Evolutionary conservation across 2,888 invertebrate genomes (phyloP).

Genomic region (Agriopis aurantiaria): DNA sequence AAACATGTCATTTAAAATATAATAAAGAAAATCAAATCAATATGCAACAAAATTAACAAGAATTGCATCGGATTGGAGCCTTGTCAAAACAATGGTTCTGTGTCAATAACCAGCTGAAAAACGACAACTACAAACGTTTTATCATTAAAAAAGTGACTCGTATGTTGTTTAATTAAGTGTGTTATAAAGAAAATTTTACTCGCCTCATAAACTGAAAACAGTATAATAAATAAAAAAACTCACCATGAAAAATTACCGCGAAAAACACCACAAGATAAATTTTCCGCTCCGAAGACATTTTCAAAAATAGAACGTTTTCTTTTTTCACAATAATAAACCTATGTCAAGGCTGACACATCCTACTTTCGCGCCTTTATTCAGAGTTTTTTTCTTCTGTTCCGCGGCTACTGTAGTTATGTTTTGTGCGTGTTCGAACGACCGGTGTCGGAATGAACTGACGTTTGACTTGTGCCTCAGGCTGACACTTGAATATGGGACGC

Average conservation of each 20-base stretch:
- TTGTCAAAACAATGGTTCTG: too few relatives aligned
- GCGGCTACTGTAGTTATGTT: slow-evolving; percentile 56
- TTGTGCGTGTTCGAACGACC: slow-evolving; percentile 60
- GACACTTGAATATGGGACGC: slow-evolving; percentile 65
- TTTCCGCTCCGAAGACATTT: slow-evolving; percentile 43
- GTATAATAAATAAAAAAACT: slow-evolving; percentile 43
- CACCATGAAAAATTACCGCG: slow-evolving; percentile 52
- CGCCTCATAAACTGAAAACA: background rate
- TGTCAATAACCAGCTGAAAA: too few relatives aligned
- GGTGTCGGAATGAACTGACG: slow-evolving; percentile 60
- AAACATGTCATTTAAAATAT: too few relatives aligned
- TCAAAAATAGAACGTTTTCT: slow-evolving; percentile 46
- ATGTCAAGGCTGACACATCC: slow-evolving; percentile 62
- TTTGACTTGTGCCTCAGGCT: slow-evolving; percentile 60
- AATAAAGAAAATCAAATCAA: too few relatives aligned
- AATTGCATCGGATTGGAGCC: too few relatives aligned
- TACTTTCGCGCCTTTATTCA: slow-evolving; percentile 64
- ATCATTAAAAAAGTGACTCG: too few relatives aligned
- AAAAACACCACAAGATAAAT: slow-evolving; percentile 49
- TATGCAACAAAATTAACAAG: too few relatives aligned
- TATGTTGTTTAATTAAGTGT: too few relatives aligned
- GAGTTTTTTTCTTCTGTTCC: slow-evolving; percentile 48
- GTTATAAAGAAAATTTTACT: background rate
- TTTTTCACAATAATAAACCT: slow-evolving; percentile 50
- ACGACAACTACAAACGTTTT: too few relatives aligned